These are phyloP conservation scores for Anagyrus pseudococci DNA, from an alignment of 2,888 invertebrate genomes.

Conservation along the genomic window DNA sequence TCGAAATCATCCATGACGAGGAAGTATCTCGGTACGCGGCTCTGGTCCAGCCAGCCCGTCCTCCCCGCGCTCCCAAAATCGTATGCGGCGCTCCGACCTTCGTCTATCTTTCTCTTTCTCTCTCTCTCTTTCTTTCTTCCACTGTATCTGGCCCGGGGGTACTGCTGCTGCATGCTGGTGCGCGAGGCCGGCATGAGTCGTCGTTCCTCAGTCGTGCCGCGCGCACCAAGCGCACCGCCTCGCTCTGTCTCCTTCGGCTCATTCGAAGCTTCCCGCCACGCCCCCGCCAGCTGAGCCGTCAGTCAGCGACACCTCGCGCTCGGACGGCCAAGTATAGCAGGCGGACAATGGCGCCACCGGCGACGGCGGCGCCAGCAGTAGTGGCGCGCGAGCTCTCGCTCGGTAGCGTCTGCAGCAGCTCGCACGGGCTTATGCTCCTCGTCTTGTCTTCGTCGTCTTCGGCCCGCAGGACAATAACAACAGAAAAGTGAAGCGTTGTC, in stretches of 20 bases:
- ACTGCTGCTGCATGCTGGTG: no score
- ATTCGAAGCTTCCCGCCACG: conserved; percentile 32
- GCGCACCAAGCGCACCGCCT: conserved; percentile 35
- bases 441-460: conserved; percentile 23
- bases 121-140: no score
- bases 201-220: conserved; percentile 39
- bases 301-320: no score
- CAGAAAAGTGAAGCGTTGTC: conserved; percentile 10
- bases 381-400: conserved; percentile 61
- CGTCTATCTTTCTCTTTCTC: conserved; percentile 12
- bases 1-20: conserved; percentile 7
- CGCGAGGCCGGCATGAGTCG: no score
- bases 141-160: no score
- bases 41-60: conserved; percentile 7
- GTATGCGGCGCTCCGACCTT: conserved; percentile 31
- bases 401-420: no score
- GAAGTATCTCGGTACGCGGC: background rate
- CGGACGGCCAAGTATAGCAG: no score
- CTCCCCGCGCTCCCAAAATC: conserved; percentile 29
- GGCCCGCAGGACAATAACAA: conserved; percentile 8
- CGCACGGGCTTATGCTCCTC: no score
- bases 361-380: conserved; percentile 28
- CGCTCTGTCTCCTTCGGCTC: conserved; percentile 5
- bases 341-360: conserved; percentile 12
- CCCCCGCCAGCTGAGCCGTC: background rate